A percentile compares a stretch with the other conserved stretches of the same genome.
These are phyloP conservation scores for Ibidorhyncha struthersii DNA, from an alignment of 2,113 vertebrate species.

Conservation along the genomic window DNA sequence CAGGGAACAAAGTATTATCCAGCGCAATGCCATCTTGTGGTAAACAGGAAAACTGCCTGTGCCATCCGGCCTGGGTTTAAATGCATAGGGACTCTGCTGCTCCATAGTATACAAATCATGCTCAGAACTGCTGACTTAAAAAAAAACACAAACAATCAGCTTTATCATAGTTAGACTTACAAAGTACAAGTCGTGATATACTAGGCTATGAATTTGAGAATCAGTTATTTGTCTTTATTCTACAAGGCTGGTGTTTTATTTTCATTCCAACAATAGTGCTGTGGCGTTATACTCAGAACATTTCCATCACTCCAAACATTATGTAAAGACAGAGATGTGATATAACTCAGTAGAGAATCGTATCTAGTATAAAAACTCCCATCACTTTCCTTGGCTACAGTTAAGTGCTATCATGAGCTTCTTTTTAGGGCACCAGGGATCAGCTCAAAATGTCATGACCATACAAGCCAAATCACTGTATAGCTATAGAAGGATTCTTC, in stretches of 20 bases:
- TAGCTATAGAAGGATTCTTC: neutral
- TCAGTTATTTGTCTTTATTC: neutral
- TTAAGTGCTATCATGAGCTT: neutral
- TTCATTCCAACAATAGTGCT: neutral
- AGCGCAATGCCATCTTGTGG: conserved; percentile 54
- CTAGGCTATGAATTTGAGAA: neutral
- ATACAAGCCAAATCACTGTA: neutral
- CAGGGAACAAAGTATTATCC: neutral
- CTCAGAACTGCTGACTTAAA: neutral
- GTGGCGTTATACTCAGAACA: neutral
- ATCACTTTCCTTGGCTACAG: neutral
- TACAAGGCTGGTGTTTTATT: neutral
- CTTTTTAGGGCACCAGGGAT: neutral
- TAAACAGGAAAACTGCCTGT: neutral
- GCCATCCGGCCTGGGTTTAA: neutral
- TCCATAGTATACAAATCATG: rapidly evolving
- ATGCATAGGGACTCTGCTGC: neutral
- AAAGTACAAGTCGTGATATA: neutral
- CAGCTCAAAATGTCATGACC: neutral
- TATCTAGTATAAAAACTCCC: neutral
- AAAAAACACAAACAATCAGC: neutral
- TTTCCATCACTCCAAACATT: neutral
- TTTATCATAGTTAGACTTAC: neutral
- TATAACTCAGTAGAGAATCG: neutral
- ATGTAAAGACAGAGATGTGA: neutral